A percentile compares a stretch with the other conserved stretches of the same genome.
phyloP scores from a whole-genome alignment of 2,113 vertebrate species.

The Cnemophilus loriae region DNA sequence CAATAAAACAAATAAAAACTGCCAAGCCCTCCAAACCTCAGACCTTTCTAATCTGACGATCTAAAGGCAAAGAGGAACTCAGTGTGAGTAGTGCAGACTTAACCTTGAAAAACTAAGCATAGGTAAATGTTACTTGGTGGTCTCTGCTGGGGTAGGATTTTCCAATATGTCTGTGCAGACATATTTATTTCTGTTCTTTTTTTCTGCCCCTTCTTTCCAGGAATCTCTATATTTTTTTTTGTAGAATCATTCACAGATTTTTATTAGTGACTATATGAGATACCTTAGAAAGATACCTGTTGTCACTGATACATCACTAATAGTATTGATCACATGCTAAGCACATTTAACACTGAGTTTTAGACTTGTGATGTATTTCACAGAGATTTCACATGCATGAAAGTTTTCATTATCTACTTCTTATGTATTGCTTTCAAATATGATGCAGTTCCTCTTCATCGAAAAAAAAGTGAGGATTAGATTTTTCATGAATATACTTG shows the following conservation, averaged over 20 bases:
- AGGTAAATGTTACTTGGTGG: not conserved
- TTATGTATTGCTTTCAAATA: not conserved
- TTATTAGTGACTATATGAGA: not conserved
- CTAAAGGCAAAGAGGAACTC: not conserved
- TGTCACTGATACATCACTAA: not conserved
- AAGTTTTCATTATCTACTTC: not conserved
- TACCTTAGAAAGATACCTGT: not conserved
- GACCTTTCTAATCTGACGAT: rapidly evolving
- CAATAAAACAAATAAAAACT: not conserved
- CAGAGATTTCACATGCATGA: not conserved
- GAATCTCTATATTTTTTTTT: not conserved
- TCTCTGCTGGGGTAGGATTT: not conserved
- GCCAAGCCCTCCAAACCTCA: rapidly evolving
- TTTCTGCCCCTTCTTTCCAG: rapidly evolving
- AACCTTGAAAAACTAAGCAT: rapidly evolving
- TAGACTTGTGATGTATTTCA: not conserved
- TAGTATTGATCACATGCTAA: not conserved
- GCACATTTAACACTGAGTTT: not conserved
- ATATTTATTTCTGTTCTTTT: not conserved
- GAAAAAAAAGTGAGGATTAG: not conserved
- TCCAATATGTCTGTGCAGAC: not conserved
- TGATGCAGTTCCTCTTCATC: not conserved
- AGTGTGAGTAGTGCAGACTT: not conserved
- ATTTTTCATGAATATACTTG: not conserved
- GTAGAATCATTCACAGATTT: not conserved